Percentiles rank a stretch among this genome's conserved stretches.
Evolutionary conservation across 1,140 invertebrate species (phyloP).

Genomic region (Bombus terrestris): DNA sequence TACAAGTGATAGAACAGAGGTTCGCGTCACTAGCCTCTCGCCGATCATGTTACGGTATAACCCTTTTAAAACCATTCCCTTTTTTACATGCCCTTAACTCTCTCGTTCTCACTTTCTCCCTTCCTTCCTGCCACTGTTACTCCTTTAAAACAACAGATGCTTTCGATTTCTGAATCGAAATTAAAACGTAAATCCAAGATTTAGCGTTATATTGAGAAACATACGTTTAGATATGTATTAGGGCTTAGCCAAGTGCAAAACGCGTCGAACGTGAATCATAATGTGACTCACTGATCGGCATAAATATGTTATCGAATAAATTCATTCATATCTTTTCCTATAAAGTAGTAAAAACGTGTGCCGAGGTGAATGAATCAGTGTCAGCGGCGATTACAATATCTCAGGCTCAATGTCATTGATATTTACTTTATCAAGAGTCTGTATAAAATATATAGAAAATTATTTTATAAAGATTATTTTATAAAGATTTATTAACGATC

Average conservation of each 20-base stretch:
- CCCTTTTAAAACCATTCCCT: slow-evolving; percentile 27
- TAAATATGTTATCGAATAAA: slow-evolving; percentile 4
- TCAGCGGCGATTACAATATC: not conserved
- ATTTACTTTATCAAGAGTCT: not conserved
- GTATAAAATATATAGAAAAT: not conserved
- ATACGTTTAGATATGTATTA: not conserved
- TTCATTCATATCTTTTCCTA: slow-evolving; percentile 2
- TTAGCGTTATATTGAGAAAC: not conserved
- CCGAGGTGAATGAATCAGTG: not conserved
- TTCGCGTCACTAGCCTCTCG: slow-evolving; percentile 12
- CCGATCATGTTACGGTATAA: slow-evolving; percentile 26
- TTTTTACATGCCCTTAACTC: slow-evolving; percentile 15
- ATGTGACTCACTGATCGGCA: slow-evolving; percentile 4
- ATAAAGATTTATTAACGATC: not conserved
- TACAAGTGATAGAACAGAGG: slow-evolving; percentile 2
- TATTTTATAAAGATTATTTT: not conserved
- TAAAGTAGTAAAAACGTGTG: not conserved
- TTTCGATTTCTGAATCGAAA: not conserved
- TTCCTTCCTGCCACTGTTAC: not conserved
- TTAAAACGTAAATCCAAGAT: not conserved
- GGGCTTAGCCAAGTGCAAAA: not conserved
- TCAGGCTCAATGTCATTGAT: not conserved
- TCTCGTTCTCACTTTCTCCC: not conserved
- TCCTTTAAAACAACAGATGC: not conserved
- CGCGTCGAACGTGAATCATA: slow-evolving; percentile 15